These are phyloP conservation scores for Chymomyza caudatula DNA, from an alignment of 2,888 invertebrate species.

Conservation along the genomic window DNA sequence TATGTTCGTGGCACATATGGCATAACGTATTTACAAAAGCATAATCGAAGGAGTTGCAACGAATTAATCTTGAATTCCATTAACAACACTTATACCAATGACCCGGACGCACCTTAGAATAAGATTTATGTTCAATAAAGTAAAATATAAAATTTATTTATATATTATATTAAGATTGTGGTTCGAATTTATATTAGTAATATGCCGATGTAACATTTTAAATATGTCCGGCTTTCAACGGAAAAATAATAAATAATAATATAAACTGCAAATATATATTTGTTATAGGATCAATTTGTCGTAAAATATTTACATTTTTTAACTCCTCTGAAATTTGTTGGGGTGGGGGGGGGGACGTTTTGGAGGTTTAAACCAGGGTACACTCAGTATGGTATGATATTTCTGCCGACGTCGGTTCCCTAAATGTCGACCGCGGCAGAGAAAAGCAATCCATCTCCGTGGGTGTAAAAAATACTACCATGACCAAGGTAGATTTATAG, in stretches of 20 bases:
- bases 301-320: no score
- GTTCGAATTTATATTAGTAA: constrained; percentile 60
- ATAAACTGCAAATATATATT: neutral
- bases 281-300: no score
- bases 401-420: no score
- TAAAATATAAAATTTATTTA: constrained; percentile 22
- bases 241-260: neutral
- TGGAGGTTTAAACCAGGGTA: no score
- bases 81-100: constrained; percentile 24
- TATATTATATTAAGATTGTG: constrained; percentile 44
- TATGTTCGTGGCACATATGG: neutral
- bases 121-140: constrained; percentile 34
- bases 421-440: no score
- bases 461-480: no score
- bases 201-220: constrained; percentile 44
- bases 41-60: constrained; percentile 47
- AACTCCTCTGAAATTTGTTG: no score
- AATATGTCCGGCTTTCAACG: neutral
- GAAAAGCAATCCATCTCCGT: no score
- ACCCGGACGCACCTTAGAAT: constrained; percentile 40
- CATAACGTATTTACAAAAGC: constrained; percentile 12
- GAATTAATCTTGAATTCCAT: constrained; percentile 34
- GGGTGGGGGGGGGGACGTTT: no score
- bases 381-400: no score
- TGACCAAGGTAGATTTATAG: no score